Evolutionary conservation across 2,797 vertebrate species (phyloP), one percentile per base, ranked within the genome.

Genomic region (Yasuhikotakia modesta): DNA sequence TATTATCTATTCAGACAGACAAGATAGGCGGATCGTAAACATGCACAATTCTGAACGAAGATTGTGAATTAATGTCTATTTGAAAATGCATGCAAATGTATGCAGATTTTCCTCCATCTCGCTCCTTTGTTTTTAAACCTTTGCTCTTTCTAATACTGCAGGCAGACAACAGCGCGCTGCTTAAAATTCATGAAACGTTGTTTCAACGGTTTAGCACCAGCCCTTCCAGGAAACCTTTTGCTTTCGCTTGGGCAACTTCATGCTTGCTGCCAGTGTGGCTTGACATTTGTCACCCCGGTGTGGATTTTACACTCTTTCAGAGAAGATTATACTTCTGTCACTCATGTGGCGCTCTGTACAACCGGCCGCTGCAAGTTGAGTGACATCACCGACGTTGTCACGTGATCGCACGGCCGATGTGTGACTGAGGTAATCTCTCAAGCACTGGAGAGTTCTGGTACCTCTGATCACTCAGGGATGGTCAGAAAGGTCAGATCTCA

Each of bases 11-110:
- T 57, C 73, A 81, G 70, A 80, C 27, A 73, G 61, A 70, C 61
- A 43, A 39, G 66, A 53, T 57, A 46, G 70, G 85, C 79, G 77
- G 68, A 81, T 79, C 79, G 67, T 79, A 79, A 84, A 84, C 86
- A 87, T 91, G 89, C 84, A 81, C 75, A 80, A 82, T 85, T 86
- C 83, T 78, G 86, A 88, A 86, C 86, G 82, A 86, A 85, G 78
- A 78, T 88, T 86, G 84, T 74, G 90, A 93, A 92, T 92, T 90
- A 93, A 91, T 81, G 50, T 87, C 55, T 75, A 65, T 89, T 83
- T 83, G 79, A 86, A 90, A 93, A 91, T 89, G 67, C 88, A 94
- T 94, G 92, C 89, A 92, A 94, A 94, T 93, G 72, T 90, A 93
- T 94, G 91, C 91, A 91, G 88, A 93, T 92, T 92, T 80, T 85